A percentile compares a stretch with the other conserved stretches of the same genome.
Conservation (phyloP, 2,888 invertebrate species). For the Cephus spinipes region DNA sequence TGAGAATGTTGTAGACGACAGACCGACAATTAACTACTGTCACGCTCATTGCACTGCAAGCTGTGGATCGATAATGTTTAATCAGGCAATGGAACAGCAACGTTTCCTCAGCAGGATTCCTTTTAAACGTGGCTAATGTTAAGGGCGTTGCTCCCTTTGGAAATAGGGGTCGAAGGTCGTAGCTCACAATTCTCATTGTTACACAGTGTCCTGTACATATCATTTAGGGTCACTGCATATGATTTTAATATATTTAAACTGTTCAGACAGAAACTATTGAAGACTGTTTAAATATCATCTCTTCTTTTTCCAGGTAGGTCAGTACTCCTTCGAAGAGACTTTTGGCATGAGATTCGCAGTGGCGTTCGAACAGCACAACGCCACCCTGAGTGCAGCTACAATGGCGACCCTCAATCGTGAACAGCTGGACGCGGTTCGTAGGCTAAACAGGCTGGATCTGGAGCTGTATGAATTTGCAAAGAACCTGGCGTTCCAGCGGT, state of each 20-base stretch:
- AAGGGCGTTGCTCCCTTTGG: background rate
- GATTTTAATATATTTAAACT: background rate
- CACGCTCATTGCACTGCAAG: background rate
- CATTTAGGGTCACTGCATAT: background rate
- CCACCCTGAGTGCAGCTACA: constrained; percentile 87
- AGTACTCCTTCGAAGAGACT: constrained; percentile 94
- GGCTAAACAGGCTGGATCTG: constrained; percentile 89
- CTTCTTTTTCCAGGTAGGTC: constrained; percentile 74
- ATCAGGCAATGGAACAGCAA: background rate
- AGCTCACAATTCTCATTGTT: too few species aligned
- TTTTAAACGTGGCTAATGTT: background rate
- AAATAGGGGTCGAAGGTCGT: background rate
- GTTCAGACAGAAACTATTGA: background rate
- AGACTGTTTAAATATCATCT: background rate
- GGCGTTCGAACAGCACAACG: constrained; percentile 92
- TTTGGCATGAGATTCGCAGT: constrained; percentile 91
- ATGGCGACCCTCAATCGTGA: constrained; percentile 80
- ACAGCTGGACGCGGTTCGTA: constrained; percentile 81
- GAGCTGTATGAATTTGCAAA: constrained; percentile 95
- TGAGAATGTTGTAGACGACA: background rate
- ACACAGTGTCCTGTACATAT: background rate
- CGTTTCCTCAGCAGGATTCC: background rate
- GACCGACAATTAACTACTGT: background rate
- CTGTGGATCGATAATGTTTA: background rate
- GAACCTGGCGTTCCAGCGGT: constrained; percentile 86